A percentile compares a stretch with the other conserved stretches of the same genome.
Conservation (phyloP, 2,113 vertebrate species). For the Trogon melanurus region DNA sequence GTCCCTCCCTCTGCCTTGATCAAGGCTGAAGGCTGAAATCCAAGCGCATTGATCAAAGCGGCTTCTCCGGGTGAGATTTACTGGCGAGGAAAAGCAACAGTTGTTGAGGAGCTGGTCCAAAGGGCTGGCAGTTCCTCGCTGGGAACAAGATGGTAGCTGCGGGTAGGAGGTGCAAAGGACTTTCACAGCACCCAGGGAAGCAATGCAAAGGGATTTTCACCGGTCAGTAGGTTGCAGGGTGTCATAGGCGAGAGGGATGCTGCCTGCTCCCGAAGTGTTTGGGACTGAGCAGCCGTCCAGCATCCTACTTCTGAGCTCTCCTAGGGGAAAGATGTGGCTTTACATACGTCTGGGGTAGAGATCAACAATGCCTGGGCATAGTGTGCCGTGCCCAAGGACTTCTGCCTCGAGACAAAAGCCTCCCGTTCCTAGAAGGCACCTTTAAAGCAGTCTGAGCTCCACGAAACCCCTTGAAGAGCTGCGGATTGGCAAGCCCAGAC, state of each 20-base stretch:
- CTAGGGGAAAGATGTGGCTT: not conserved
- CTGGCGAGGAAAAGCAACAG: conserved; percentile 16
- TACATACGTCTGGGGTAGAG: fast-evolving
- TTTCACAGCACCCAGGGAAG: not conserved
- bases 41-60: conserved; percentile 43
- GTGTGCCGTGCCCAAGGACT: fast-evolving
- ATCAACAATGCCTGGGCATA: not conserved
- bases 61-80: conserved; percentile 4
- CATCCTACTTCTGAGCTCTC: not conserved
- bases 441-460: not conserved
- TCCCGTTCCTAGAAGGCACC: not conserved
- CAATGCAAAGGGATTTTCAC: not conserved
- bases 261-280: not conserved
- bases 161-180: not conserved
- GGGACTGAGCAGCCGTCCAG: not conserved
- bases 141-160: not conserved
- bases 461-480: not conserved
- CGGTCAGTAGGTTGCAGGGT: fast-evolving
- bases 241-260: not conserved
- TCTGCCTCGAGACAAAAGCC: not conserved
- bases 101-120: conserved; percentile 1
- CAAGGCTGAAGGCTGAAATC: conserved; percentile 63
- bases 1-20: conserved; percentile 57
- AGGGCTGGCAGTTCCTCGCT: fast-evolving
- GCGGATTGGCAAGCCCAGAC: not conserved